Percentiles rank a stretch among this genome's conserved stretches.
Evolutionary conservation across 2,797 vertebrate genomes (phyloP).

Genomic region (Microctenopoma stevenorrisi): DNA sequence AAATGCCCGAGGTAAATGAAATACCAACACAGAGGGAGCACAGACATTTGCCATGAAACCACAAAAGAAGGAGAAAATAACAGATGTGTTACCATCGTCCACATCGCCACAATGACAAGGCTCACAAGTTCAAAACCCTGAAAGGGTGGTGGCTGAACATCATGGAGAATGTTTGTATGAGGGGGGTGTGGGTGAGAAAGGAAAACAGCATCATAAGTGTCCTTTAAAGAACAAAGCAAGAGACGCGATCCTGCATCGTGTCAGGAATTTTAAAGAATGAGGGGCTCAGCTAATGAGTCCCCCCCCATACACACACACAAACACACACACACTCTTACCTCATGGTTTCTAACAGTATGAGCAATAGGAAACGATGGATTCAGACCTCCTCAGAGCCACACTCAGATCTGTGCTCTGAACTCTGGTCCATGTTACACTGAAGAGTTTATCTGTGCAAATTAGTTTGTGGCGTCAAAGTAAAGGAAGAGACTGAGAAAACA

Average conservation of each 20-base stretch:
- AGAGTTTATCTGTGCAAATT: conserved; percentile 37
- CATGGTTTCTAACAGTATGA: conserved; percentile 46
- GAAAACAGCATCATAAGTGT: conserved; percentile 18
- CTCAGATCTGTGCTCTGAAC: neutral
- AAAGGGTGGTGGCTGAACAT: conserved; percentile 7
- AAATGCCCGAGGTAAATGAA: conserved; percentile 11
- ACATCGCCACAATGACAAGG: conserved; percentile 43
- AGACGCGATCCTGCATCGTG: conserved; percentile 45
- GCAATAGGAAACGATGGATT: conserved; percentile 18
- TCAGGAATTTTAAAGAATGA: conserved; percentile 39
- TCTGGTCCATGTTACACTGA: conserved; percentile 12
- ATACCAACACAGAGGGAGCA: conserved; percentile 11
- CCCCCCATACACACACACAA: conserved; percentile 5
- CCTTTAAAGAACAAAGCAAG: neutral
- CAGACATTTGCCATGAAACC: neutral
- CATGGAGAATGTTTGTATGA: neutral
- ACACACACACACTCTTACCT: conserved; percentile 12
- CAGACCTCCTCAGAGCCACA: conserved; percentile 32
- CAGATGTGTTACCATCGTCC: conserved; percentile 20
- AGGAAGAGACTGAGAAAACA: neutral
- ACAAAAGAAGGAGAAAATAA: conserved; percentile 16
- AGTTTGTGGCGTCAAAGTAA: conserved; percentile 21
- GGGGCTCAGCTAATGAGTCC: conserved; percentile 50
- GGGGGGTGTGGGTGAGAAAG: neutral
- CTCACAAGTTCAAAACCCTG: conserved; percentile 33